These are phyloP conservation scores for Drosophila mercatorum DNA, from an alignment of 2,888 invertebrate species.

Conservation along the genomic window DNA sequence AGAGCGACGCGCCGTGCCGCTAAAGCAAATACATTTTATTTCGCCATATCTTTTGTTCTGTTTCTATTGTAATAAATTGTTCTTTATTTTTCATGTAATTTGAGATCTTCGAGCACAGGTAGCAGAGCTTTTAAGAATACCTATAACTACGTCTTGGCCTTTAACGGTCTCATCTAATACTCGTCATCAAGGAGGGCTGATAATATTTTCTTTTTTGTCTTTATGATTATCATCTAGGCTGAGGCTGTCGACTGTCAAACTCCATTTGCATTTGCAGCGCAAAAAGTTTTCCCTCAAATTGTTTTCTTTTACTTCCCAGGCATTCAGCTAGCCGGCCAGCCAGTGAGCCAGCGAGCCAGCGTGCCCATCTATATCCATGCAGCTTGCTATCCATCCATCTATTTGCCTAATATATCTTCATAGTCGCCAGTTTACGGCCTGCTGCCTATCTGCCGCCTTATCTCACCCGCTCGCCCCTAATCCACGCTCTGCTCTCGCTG, in stretches of 20 bases:
- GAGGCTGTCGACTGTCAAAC: conserved; percentile 61
- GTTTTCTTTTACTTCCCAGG: conserved; percentile 53
- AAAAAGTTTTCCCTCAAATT: conserved; percentile 60
- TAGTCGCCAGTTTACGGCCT: conserved; percentile 76
- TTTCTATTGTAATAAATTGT: conserved; percentile 74
- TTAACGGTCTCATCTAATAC: conserved; percentile 54
- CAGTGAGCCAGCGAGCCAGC: not conserved
- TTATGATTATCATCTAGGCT: conserved; percentile 69
- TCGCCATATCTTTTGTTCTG: conserved; percentile 69
- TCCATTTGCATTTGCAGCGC: conserved; percentile 76
- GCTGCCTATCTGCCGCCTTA: conserved; percentile 54
- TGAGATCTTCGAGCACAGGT: conserved; percentile 64
- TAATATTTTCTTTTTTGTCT: conserved; percentile 29
- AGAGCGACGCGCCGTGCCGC: not conserved
- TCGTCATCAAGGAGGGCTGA: conserved; percentile 45
- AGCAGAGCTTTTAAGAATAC: conserved; percentile 29
- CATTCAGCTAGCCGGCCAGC: not conserved
- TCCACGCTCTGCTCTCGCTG: conserved; percentile 45
- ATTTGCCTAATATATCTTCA: conserved; percentile 82
- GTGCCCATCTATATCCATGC: conserved; percentile 38
- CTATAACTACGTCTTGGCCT: conserved; percentile 14
- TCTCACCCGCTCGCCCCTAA: conserved; percentile 41
- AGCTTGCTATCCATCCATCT: conserved; percentile 67
- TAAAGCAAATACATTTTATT: conserved; percentile 62
- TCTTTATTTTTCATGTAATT: conserved; percentile 65